A percentile compares a stretch with the other conserved stretches of the same genome.
Conservation (phyloP, 2,797 vertebrate genomes). For the Tympanoctomys barrerae region DNA sequence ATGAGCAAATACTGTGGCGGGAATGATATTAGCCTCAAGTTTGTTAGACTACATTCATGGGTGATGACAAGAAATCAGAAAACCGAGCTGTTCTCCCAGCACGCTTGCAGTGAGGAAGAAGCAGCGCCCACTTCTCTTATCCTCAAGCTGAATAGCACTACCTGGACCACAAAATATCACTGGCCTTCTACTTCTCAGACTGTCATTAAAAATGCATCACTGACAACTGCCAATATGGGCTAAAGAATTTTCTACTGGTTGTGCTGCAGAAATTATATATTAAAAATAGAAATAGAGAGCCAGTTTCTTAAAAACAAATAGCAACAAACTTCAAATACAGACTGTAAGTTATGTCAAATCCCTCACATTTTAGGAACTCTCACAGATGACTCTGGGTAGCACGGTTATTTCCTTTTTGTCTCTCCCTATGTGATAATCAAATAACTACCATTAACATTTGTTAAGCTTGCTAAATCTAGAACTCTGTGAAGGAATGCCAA, state of each 20-base stretch:
- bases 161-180: neutral
- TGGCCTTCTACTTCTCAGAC: neutral
- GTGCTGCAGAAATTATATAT: neutral
- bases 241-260: neutral
- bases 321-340: neutral
- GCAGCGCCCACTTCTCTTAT: neutral
- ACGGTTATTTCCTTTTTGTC: neutral
- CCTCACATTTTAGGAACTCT: neutral
- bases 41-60: neutral
- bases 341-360: neutral
- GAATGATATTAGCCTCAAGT: constrained; percentile 7
- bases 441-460: neutral
- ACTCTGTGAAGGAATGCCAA: neutral
- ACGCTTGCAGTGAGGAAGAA: neutral
- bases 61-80: constrained; percentile 28
- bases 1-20: constrained; percentile 25
- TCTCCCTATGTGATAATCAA: neutral
- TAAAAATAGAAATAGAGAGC: neutral
- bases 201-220: neutral
- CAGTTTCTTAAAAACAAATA: neutral
- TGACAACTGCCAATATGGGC: neutral
- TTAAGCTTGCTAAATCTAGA: constrained; percentile 22
- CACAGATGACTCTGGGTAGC: neutral
- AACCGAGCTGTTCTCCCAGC: constrained; percentile 14
- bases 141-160: constrained; percentile 36